Evolutionary conservation across 2,888 invertebrate species (phyloP), one percentile per base, ranked within the genome.

Genomic region (Spodoptera exigua): DNA sequence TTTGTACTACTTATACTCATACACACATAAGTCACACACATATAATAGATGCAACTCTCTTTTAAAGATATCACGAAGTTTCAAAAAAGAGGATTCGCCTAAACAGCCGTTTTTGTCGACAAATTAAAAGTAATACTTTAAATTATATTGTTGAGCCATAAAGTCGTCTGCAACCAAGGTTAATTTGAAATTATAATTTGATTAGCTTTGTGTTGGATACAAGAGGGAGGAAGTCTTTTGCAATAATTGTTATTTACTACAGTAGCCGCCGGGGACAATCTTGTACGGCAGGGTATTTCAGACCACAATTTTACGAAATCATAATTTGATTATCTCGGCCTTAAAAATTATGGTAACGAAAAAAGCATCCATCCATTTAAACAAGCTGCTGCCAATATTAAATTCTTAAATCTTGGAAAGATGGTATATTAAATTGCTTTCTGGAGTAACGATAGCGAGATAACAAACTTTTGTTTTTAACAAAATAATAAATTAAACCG

Each of bases 311-410:
- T 66, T 81, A 78, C 78, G 76, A 83, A 86, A 89, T 84, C 82
- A 82, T 87, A 88, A 88, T 91, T 90, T 86, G 86, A 89, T 89
- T 86, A 89, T 83, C 79, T 83, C 69, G 63, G 69, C 70, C 70
- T 76, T 82, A 76, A 74, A 87, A 88, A 87, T 82, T 89, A 88
- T 87, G 87, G 72, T 85, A 88, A 89, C 79, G 84, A 87, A 88
- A 87, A 84, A 87, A 87, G 81, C 84, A 85, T 82, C 83, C 82
- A 78, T 83, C 86, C 87, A 89, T 89, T 89, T 80, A 84, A 83
- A 83, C 89, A 89, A 89, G 89, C 89, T 89, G 90, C 86, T 87
- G 82, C 89, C 85, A 84, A 89, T 90, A 91, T 90, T 91, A 90
- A 88, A 90, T 89, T 89, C 88, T 85, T 85, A 88, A 89, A 88